Conservation (phyloP, 2,113 vertebrate genomes). For the Tauraco erythrolophus region DNA sequence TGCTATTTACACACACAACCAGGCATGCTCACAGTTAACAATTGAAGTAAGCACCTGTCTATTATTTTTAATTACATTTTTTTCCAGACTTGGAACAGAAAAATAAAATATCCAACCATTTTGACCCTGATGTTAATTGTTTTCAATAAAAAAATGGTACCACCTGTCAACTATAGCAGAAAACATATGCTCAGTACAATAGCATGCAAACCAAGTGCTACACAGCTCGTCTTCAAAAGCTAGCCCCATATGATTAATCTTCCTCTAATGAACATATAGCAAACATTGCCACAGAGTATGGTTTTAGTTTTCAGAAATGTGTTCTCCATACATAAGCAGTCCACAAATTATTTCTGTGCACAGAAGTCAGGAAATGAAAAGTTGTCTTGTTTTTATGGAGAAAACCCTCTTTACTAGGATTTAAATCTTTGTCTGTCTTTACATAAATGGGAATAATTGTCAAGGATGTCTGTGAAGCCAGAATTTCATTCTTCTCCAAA, state of each 20-base stretch:
- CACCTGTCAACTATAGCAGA: conserved; percentile 23
- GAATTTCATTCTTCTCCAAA: not conserved
- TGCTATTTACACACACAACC: not conserved
- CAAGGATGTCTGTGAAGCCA: not conserved
- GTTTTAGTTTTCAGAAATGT: not conserved
- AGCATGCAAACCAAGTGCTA: not conserved
- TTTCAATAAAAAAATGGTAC: not conserved
- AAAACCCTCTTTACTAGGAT: not conserved
- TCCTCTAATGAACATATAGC: not conserved
- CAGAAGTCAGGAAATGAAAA: not conserved
- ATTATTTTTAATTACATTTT: conserved; percentile 29
- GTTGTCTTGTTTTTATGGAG: not conserved
- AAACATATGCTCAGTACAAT: conserved; percentile 8
- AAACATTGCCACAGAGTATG: not conserved
- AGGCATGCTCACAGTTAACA: not conserved
- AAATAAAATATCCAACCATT: not conserved
- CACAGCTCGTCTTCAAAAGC: not conserved
- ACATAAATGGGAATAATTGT: not conserved
- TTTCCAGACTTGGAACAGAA: not conserved
- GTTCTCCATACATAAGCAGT: not conserved
- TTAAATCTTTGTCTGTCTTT: not conserved
- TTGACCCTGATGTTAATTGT: conserved; percentile 38
- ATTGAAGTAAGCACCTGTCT: not conserved
- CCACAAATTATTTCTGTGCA: not conserved
- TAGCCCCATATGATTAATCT: not conserved